Evolutionary conservation across 2,113 vertebrate species (phyloP).

Genomic region (Megalops atlanticus): DNA sequence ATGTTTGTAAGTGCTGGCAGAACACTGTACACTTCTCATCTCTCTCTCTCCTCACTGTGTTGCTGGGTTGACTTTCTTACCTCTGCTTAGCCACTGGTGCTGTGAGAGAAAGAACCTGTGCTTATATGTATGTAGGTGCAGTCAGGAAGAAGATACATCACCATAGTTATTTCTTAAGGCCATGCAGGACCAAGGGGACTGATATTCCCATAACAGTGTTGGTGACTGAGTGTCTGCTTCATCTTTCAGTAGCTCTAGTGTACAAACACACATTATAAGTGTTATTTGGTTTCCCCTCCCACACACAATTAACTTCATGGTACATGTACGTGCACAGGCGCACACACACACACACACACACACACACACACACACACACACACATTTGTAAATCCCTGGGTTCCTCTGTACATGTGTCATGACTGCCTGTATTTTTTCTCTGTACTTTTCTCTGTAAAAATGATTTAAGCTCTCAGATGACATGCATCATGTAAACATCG

Average conservation of each 20-base stretch:
- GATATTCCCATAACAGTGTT: not conserved
- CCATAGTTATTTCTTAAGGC: conserved; percentile 36
- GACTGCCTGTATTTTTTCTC: too few species aligned
- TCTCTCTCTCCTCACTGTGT: conserved; percentile 21
- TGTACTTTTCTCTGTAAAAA: not conserved
- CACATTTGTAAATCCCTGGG: not conserved
- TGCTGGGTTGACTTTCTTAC: conserved; percentile 39
- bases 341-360: not conserved
- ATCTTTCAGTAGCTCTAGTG: not conserved
- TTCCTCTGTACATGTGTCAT: not conserved
- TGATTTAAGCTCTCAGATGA: not conserved
- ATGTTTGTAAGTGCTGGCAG: not conserved
- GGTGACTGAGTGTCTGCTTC: not conserved
- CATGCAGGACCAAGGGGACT: conserved; percentile 9
- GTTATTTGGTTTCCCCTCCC: not conserved
- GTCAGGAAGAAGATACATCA: conserved; percentile 39
- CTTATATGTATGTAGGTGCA: conserved; percentile 39
- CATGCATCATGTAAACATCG: not conserved
- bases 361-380: not conserved
- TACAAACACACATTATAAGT: conserved; percentile 20
- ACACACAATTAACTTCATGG: not conserved
- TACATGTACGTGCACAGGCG: not conserved
- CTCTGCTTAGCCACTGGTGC: conserved; percentile 1
- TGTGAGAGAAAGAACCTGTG: conserved; percentile 40
- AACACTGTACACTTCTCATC: not conserved